Conservation (phyloP, 2,797 vertebrate species). For the Microhierax caerulescens region DNA sequence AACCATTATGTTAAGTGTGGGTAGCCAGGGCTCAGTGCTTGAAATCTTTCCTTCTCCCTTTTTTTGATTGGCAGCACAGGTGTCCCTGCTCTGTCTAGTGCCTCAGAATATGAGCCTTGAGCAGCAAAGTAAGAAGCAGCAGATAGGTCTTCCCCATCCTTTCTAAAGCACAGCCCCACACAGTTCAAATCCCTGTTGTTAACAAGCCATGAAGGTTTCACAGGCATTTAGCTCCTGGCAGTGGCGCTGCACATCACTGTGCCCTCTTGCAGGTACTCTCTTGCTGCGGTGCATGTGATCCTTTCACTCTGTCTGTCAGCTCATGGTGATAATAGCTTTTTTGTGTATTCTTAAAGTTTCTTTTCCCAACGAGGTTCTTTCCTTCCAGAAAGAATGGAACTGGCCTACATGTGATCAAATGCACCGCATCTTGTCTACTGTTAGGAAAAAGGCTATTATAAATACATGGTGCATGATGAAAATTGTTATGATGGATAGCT, state of each 20-base stretch:
- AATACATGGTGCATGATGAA: neutral
- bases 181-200: neutral
- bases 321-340: neutral
- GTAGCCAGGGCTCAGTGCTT: neutral
- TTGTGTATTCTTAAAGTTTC: neutral
- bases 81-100: neutral
- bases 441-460: neutral
- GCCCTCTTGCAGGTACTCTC: neutral
- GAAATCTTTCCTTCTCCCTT: neutral
- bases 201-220: neutral
- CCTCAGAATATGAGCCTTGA: neutral
- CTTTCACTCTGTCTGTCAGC: neutral
- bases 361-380: neutral
- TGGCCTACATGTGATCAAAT: neutral
- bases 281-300: neutral
- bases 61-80: neutral
- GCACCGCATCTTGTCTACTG: neutral
- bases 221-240: neutral
- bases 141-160: neutral
- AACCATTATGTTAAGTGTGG: neutral
- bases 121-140: neutral
- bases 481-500: neutral
- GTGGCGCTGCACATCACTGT: neutral
- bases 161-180: neutral
- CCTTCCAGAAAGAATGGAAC: neutral